These are phyloP conservation scores for Oscheius sp. DNA, from an alignment of 2,888 invertebrate genomes.

Conservation along the genomic window DNA sequence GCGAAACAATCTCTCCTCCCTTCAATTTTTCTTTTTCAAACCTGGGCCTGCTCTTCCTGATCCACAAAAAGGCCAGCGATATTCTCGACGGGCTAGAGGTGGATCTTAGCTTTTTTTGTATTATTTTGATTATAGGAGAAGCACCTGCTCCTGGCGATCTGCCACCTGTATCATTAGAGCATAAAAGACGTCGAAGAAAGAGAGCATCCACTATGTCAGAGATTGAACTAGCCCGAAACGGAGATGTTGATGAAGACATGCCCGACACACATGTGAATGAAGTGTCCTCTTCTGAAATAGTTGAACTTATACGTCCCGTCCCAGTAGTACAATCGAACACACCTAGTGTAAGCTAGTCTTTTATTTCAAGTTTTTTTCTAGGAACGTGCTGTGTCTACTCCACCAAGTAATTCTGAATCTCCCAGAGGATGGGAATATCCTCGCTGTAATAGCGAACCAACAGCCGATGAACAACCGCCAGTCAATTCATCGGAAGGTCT, in stretches of 20 bases:
- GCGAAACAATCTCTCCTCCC: conserved; percentile 13
- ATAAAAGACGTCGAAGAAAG: neutral
- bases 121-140: neutral
- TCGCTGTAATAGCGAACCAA: conserved; percentile 3
- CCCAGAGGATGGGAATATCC: neutral
- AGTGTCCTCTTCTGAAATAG: neutral
- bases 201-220: no score
- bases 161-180: neutral
- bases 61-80: conserved; percentile 22
- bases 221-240: neutral
- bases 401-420: neutral
- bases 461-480: neutral
- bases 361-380: neutral
- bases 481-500: neutral
- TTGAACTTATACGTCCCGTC: neutral
- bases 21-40: conserved; percentile 14
- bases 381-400: conserved; percentile 11
- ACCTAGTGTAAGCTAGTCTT: neutral
- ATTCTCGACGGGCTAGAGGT: conserved; percentile 28
- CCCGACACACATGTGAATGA: conserved; percentile 1
- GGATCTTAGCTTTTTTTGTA: neutral
- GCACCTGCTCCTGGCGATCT: conserved; percentile 9
- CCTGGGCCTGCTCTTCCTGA: conserved; percentile 4
- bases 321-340: no score
- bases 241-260: neutral